phyloP scores from a whole-genome alignment of 23 tunicate species.

The Corella eumyota region DNA sequence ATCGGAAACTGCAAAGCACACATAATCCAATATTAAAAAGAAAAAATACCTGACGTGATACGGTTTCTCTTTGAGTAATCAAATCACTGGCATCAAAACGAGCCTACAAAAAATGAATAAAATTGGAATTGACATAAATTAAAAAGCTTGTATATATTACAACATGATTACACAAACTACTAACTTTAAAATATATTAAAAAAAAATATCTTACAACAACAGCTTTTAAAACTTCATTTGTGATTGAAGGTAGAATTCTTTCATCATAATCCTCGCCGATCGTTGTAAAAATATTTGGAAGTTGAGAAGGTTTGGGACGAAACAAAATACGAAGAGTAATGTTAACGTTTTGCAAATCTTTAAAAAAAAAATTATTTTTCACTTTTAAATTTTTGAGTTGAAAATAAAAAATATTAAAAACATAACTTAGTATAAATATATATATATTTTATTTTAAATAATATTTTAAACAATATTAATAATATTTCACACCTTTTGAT shows the following conservation, averaged over 20 bases:
- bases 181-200: neutral
- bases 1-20: neutral
- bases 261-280: slow-evolving; percentile 98
- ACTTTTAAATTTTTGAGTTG: no score
- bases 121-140: neutral
- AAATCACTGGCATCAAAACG: slow-evolving; percentile 95
- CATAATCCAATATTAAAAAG: no score
- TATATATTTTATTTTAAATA: no score
- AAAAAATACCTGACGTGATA: slow-evolving; percentile 78
- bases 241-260: slow-evolving; percentile 95
- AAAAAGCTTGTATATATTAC: neutral
- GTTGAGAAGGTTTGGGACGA: slow-evolving; percentile 85
- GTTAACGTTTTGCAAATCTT: slow-evolving; percentile 97
- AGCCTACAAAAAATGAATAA: slow-evolving; percentile 33
- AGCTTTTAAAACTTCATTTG: slow-evolving; percentile 98
- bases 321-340: slow-evolving; percentile 95
- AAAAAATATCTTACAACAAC: slow-evolving; percentile 56
- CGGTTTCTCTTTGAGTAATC: slow-evolving; percentile 90
- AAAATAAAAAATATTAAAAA: no score
- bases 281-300: slow-evolving; percentile 76
- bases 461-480: no score
- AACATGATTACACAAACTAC: neutral
- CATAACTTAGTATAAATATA: neutral
- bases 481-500: slow-evolving; percentile 81
- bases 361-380: no score